Evolutionary conservation across 2,113 vertebrate species (phyloP).

Genomic region (Calidris pugnax): DNA sequence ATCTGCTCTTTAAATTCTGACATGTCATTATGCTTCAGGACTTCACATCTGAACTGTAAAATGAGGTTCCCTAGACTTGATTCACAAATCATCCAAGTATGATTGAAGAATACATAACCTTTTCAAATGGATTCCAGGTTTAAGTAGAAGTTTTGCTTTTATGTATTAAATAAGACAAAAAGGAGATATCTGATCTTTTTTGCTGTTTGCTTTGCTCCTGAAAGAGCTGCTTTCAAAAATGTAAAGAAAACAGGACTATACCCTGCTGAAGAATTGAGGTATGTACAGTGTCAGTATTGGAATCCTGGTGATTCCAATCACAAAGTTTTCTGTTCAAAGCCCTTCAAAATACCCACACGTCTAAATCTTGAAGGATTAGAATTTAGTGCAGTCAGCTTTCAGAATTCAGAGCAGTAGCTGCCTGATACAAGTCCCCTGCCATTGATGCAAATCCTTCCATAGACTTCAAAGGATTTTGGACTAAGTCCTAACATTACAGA

Average conservation of each 20-base stretch:
- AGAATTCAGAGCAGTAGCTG: not conserved
- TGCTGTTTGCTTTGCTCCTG: not conserved
- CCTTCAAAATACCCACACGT: not conserved
- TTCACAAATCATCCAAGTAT: not conserved
- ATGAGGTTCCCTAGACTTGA: not conserved
- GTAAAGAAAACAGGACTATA: not conserved
- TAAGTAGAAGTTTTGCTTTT: not conserved
- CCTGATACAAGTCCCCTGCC: not conserved
- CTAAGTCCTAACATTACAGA: slow-evolving; percentile 1
- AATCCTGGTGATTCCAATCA: not conserved
- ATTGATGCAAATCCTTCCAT: not conserved
- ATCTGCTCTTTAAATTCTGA: slow-evolving; percentile 9
- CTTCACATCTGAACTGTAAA: not conserved
- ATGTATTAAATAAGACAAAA: not conserved
- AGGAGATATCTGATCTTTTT: not conserved
- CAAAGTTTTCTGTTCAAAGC: not conserved
- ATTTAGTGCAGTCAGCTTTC: not conserved
- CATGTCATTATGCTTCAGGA: not conserved
- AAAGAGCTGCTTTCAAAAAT: not conserved
- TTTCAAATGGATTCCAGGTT: not conserved
- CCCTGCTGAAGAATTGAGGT: not conserved
- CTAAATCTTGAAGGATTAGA: not conserved
- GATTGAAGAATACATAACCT: not conserved
- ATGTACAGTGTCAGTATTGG: not conserved
- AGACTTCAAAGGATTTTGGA: slow-evolving; percentile 35